These are phyloP conservation scores for Acipenser transmontanus DNA, from an alignment of 2,797 vertebrate genomes.

Conservation along the genomic window DNA sequence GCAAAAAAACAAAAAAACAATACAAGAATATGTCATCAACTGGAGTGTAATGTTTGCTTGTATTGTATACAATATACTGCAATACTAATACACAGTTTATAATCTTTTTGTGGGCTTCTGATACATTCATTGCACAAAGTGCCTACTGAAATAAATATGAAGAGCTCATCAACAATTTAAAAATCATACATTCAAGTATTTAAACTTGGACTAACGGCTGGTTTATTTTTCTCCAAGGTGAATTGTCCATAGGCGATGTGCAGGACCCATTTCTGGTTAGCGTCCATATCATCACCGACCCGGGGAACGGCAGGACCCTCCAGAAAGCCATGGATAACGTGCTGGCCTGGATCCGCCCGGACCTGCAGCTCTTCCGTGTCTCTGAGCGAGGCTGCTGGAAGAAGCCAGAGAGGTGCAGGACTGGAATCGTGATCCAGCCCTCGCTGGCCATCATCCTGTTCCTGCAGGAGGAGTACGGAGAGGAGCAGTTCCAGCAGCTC, in stretches of 20 bases:
- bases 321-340: constrained; percentile 78
- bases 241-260: constrained; percentile 71
- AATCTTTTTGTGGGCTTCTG: no score
- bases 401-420: constrained; percentile 38
- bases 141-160: no score
- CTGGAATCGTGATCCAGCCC: constrained; percentile 50
- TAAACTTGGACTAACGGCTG: no score
- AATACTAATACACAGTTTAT: no score
- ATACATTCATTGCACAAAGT: no score
- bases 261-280: constrained; percentile 91
- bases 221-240: constrained; percentile 51
- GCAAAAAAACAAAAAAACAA: no score
- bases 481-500: constrained; percentile 70
- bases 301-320: constrained; percentile 67
- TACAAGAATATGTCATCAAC: no score
- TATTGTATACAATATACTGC: no score
- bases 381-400: constrained; percentile 66
- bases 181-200: no score
- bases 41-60: no score
- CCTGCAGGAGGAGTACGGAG: constrained; percentile 74
- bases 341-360: constrained; percentile 80
- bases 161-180: no score
- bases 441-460: constrained; percentile 81
- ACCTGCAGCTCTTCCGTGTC: constrained; percentile 82
- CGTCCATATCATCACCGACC: constrained; percentile 82